Evolutionary conservation across 2,113 vertebrate genomes (phyloP).

Genomic region (Oncorhynchus keta): DNA sequence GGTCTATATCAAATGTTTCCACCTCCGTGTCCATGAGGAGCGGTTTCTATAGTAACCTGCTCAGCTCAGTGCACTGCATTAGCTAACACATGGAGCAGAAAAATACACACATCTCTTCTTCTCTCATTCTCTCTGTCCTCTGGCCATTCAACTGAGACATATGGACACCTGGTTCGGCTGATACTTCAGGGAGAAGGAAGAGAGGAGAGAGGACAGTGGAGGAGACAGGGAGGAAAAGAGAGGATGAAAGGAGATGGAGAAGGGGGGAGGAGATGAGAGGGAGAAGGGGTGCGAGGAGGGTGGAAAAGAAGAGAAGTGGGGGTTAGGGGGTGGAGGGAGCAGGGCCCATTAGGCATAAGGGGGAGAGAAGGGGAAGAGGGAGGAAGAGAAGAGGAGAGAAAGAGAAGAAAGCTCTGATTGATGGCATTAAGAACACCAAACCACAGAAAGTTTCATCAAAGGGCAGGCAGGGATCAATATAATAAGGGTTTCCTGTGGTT

Average conservation of each 20-base stretch:
- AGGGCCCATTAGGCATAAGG: too few relatives aligned
- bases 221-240: not conserved
- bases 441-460: too few relatives aligned
- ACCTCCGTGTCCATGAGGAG: slow-evolving; percentile 34
- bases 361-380: not conserved
- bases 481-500: not conserved
- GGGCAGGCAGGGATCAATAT: too few relatives aligned
- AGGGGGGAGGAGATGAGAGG: not conserved
- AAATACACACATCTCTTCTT: slow-evolving; percentile 45
- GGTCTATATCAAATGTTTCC: slow-evolving; percentile 13
- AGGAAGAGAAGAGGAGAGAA: too few relatives aligned
- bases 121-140: too few relatives aligned
- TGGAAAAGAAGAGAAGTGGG: too few relatives aligned
- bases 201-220: not conserved
- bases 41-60: slow-evolving; percentile 75
- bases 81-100: slow-evolving; percentile 57
- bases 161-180: slow-evolving; percentile 49
- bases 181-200: slow-evolving; percentile 25
- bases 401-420: not conserved
- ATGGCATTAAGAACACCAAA: too few relatives aligned
- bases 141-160: slow-evolving; percentile 42
- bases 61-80: slow-evolving; percentile 63
- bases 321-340: too few relatives aligned
- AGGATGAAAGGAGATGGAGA: not conserved
- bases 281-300: too few relatives aligned